These are phyloP conservation scores for Streptopelia turtur DNA, from an alignment of 2,797 vertebrate species.

Conservation along the genomic window DNA sequence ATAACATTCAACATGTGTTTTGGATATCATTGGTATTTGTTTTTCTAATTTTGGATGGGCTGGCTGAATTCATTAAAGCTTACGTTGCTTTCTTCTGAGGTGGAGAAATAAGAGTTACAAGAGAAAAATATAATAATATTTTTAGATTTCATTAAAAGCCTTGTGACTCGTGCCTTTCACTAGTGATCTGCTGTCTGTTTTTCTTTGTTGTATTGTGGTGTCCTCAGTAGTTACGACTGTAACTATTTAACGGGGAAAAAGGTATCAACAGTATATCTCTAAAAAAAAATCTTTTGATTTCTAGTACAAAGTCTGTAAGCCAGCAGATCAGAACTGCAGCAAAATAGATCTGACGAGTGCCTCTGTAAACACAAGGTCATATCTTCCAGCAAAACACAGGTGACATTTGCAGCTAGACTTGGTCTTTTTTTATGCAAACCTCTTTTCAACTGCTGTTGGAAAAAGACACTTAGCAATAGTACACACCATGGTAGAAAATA, in stretches of 20 bases:
- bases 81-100: background rate
- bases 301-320: background rate
- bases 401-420: background rate
- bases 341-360: conserved; percentile 7
- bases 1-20: background rate
- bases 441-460: background rate
- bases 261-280: background rate
- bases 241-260: background rate
- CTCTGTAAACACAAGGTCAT: conserved; percentile 17
- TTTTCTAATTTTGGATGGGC: background rate
- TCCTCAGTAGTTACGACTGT: background rate
- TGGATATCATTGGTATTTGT: background rate
- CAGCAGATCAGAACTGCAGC: conserved; percentile 11
- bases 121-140: background rate
- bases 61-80: background rate
- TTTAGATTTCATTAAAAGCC: background rate
- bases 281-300: background rate
- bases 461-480: background rate
- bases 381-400: background rate
- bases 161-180: background rate
- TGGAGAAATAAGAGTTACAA: background rate
- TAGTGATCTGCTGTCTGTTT: background rate
- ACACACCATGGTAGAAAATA: background rate
- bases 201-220: background rate
- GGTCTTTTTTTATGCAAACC: background rate